Conservation (phyloP, 2,797 vertebrate genomes). For the Cyprinella venusta region DNA sequence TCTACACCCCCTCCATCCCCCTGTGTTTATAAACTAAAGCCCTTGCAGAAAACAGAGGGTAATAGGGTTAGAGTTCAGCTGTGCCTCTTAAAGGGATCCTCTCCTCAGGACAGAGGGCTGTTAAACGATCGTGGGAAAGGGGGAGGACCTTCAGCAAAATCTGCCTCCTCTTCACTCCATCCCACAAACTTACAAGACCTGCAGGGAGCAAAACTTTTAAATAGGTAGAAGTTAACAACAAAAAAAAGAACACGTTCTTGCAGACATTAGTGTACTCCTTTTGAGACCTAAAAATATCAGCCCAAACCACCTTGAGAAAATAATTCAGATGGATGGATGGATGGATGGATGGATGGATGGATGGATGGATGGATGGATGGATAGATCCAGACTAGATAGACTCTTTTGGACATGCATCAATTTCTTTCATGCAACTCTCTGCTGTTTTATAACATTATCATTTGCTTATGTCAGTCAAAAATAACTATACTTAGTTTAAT, state of each 20-base stretch:
- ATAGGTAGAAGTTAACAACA: background rate
- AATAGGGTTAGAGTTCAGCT: slow-evolving; percentile 58
- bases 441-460: too few species aligned
- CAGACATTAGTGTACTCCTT: background rate
- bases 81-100: slow-evolving; percentile 52
- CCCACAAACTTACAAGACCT: slow-evolving; percentile 3
- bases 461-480: too few species aligned
- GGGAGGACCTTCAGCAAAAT: slow-evolving; percentile 17
- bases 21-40: slow-evolving; percentile 57
- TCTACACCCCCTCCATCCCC: background rate
- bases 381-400: too few species aligned
- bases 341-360: too few species aligned
- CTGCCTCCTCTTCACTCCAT: slow-evolving; percentile 13
- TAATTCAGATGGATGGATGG: background rate
- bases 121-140: slow-evolving; percentile 63
- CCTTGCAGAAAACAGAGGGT: slow-evolving; percentile 50
- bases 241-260: background rate
- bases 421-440: too few species aligned
- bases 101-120: slow-evolving; percentile 46
- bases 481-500: too few species aligned
- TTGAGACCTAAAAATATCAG: background rate
- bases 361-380: too few species aligned
- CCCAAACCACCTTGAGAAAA: background rate
- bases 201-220: background rate
- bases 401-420: too few species aligned